Conservation (phyloP, 2,113 vertebrate genomes). For the Burhinus bistriatus region DNA sequence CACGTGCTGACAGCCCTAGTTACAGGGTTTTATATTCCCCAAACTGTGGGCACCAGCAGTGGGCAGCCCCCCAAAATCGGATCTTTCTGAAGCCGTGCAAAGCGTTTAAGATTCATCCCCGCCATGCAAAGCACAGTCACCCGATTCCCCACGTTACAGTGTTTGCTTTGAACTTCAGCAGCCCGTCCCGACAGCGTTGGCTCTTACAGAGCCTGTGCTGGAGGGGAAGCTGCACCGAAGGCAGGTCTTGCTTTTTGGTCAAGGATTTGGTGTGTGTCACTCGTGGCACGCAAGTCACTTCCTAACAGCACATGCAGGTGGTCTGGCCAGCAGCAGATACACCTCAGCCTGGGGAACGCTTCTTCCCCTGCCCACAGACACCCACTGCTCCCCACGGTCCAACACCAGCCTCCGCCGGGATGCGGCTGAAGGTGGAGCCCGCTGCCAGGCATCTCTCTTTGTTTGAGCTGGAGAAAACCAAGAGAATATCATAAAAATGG, state of each 20-base stretch:
- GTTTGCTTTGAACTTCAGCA: not conserved
- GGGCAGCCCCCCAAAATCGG: fast-evolving
- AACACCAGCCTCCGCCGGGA: not conserved
- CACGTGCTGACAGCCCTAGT: not conserved
- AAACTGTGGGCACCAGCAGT: not conserved
- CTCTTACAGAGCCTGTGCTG: not conserved
- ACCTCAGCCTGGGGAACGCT: not conserved
- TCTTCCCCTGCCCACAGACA: not conserved
- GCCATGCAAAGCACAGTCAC: not conserved
- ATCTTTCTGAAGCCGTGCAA: not conserved
- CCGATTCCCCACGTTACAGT: fast-evolving
- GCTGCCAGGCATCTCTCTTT: not conserved
- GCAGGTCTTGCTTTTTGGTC: not conserved
- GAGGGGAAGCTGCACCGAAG: not conserved
- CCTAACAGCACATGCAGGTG: fast-evolving
- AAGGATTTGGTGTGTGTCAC: not conserved
- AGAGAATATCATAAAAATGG: not conserved
- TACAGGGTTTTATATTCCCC: not conserved
- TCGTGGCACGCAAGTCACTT: fast-evolving
- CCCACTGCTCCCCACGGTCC: not conserved
- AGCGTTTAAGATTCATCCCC: not conserved
- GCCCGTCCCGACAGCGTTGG: fast-evolving
- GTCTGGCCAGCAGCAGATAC: not conserved
- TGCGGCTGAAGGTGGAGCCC: not conserved
- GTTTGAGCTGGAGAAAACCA: not conserved